These are phyloP conservation scores for Adrianichthys oophorus DNA, from an alignment of 2,797 vertebrate genomes.

Conservation along the genomic window DNA sequence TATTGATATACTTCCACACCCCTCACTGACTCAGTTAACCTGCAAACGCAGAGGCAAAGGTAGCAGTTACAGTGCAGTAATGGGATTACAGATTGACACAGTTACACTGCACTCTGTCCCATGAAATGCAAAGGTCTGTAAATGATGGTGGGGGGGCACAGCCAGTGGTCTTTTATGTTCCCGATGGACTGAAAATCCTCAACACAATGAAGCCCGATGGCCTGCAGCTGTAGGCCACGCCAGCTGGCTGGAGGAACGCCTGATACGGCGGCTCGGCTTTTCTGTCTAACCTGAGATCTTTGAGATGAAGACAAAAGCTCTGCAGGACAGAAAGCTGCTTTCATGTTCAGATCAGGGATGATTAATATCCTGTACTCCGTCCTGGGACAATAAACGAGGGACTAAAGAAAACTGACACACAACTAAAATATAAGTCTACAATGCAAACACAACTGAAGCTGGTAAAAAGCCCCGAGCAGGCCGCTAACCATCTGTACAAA, in stretches of 20 bases:
- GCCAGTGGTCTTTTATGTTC: slow-evolving; percentile 18
- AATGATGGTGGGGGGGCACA: slow-evolving; percentile 5
- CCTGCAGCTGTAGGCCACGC: slow-evolving; percentile 68
- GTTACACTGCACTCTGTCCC: background rate
- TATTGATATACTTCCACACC: too few species aligned
- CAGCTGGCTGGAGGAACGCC: slow-evolving; percentile 27
- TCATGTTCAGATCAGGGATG: too few species aligned
- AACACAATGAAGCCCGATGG: slow-evolving; percentile 37
- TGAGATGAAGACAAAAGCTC: slow-evolving; percentile 29
- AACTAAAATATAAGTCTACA: too few species aligned
- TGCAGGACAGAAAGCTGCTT: too few species aligned
- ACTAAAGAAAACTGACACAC: too few species aligned
- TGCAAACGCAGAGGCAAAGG: too few species aligned
- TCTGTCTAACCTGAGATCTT: slow-evolving; percentile 42
- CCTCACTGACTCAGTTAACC: background rate
- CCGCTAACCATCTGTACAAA: too few species aligned
- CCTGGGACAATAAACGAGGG: too few species aligned
- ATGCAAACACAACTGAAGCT: too few species aligned
- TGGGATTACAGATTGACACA: background rate
- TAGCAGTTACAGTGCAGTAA: background rate
- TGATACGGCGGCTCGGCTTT: slow-evolving; percentile 57
- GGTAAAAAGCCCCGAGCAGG: too few species aligned
- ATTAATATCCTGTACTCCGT: too few species aligned
- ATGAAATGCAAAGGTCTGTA: slow-evolving; percentile 1
- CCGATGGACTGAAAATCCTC: slow-evolving; percentile 28